Evolutionary conservation across 1,140 invertebrate species (phyloP).

Genomic region (Lepidurus apus): DNA sequence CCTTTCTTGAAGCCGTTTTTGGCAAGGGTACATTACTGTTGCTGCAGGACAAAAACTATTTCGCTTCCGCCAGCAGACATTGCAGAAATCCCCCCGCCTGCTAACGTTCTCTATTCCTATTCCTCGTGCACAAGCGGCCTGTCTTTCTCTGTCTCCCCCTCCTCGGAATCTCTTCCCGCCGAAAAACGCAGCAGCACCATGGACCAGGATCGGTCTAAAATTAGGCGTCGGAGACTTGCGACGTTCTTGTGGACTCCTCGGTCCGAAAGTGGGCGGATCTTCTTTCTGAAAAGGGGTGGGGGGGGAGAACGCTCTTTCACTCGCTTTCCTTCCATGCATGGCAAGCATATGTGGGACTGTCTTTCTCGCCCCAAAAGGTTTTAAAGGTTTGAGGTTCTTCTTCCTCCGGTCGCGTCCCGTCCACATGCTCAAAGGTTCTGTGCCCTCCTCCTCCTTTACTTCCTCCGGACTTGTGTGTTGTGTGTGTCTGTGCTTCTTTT

Average conservation of each 20-base stretch:
- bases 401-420: too few species aligned
- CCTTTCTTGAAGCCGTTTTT: background rate
- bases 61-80: background rate
- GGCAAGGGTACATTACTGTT: background rate
- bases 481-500: background rate
- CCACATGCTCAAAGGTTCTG: too few species aligned
- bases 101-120: too few species aligned
- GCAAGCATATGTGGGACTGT: slow-evolving; percentile 1
- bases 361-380: background rate
- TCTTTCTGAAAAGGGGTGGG: background rate
- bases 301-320: background rate
- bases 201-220: background rate
- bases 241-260: background rate
- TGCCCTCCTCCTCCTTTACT: too few species aligned
- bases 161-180: background rate
- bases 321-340: background rate
- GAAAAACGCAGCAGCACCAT: background rate
- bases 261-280: background rate
- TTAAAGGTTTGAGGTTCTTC: too few species aligned
- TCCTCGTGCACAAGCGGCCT: too few species aligned
- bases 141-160: background rate
- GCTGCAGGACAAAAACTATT: slow-evolving; percentile 1
- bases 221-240: background rate
- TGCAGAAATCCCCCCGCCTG: background rate
- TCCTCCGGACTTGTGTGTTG: background rate